A percentile compares a stretch with the other conserved stretches of the same genome.
phyloP scores from a whole-genome alignment of 2,888 invertebrate species.

The Scelioninae gen. 1 region DNA sequence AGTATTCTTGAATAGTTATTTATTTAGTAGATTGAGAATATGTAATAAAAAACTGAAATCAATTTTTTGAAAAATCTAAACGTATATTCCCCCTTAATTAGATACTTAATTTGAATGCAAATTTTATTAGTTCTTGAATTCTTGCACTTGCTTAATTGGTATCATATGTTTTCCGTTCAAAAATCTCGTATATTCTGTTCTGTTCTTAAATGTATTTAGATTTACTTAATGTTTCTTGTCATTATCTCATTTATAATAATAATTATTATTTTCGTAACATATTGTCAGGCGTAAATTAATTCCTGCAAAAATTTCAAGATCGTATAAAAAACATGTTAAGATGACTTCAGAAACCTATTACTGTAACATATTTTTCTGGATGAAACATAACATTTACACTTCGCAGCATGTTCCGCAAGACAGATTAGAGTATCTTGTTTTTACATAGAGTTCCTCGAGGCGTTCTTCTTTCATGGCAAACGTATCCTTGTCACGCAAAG shows the following conservation, averaged over 20 bases:
- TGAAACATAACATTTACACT: constrained; percentile 23
- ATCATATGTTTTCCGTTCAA: not conserved
- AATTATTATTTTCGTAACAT: not conserved
- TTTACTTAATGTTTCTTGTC: not conserved
- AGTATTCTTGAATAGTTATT: too few relatives aligned
- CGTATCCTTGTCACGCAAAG: constrained; percentile 27
- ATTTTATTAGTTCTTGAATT: not conserved
- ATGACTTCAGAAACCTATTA: constrained; percentile 5
- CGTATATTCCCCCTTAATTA: too few relatives aligned
- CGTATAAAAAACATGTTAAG: not conserved
- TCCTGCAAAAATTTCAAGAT: not conserved
- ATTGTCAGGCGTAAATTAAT: not conserved
- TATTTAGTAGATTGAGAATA: too few relatives aligned
- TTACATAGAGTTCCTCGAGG: constrained; percentile 11
- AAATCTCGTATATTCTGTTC: not conserved
- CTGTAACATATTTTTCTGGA: constrained; percentile 10
- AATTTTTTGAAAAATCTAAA: too few relatives aligned
- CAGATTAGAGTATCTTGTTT: constrained; percentile 19
- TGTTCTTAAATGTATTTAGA: not conserved
- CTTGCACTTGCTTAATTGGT: not conserved
- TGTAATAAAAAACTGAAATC: too few relatives aligned
- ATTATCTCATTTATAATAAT: not conserved
- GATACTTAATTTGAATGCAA: not conserved
- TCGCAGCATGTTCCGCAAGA: constrained; percentile 4
- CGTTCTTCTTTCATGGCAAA: constrained; percentile 7